A percentile compares a stretch with the other conserved stretches of the same genome.
Evolutionary conservation across 1,140 invertebrate species (phyloP).

Genomic region (Tyrophagus putrescentiae): DNA sequence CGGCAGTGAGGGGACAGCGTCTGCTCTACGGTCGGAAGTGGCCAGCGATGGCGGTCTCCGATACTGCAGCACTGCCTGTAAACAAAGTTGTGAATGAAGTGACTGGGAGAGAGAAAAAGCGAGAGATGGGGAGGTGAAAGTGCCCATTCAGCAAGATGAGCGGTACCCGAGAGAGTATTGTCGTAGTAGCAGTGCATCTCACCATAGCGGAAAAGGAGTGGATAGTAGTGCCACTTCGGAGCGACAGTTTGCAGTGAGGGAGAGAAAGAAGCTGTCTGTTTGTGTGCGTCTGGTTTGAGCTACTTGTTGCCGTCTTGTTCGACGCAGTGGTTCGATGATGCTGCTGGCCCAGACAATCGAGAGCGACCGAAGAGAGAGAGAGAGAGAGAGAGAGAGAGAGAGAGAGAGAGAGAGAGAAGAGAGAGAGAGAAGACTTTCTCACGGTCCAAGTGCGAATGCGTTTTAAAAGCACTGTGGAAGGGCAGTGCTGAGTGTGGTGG

Average conservation of each 20-base stretch:
- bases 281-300: not conserved
- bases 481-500: no score
- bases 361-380: not conserved
- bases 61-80: not conserved
- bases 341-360: constrained; percentile 8
- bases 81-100: constrained; percentile 4
- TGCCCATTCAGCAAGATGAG: not conserved
- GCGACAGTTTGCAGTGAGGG: not conserved
- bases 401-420: not conserved
- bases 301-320: constrained; percentile 6
- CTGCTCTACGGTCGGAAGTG: constrained; percentile 3
- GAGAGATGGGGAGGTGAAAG: not conserved
- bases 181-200: no score
- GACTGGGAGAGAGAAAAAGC: not conserved
- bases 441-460: constrained; percentile 1
- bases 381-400: not conserved
- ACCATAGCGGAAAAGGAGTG: constrained; percentile 14
- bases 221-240: not conserved
- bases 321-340: no score
- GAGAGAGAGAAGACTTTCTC: not conserved
- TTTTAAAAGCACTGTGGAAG: not conserved
- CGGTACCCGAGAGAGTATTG: not conserved
- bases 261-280: no score
- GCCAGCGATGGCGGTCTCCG: not conserved
- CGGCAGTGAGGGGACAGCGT: no score